Conservation (phyloP, 2,113 vertebrate genomes). For the Circaetus gallicus region DNA sequence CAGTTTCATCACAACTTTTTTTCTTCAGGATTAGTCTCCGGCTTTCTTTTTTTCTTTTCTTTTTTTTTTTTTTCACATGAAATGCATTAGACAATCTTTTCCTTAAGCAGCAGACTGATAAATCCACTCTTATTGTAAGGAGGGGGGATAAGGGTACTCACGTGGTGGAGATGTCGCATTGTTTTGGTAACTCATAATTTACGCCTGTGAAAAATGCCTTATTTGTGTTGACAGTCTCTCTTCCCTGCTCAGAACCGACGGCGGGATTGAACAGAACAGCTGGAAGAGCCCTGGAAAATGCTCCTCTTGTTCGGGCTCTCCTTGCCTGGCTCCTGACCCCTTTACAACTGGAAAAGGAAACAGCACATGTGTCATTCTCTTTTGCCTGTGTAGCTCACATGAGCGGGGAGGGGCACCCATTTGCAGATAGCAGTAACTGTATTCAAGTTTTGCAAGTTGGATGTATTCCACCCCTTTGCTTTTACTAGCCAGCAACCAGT, state of each 20-base stretch:
- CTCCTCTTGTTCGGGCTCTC: conserved; percentile 51
- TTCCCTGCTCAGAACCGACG: conserved; percentile 34
- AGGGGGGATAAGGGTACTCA: conserved; percentile 62
- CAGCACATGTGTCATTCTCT: conserved; percentile 70
- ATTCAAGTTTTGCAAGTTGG: conserved; percentile 55
- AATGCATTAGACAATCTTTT: not conserved
- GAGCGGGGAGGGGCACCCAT: conserved; percentile 73
- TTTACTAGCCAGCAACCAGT: conserved; percentile 21
- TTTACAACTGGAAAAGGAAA: conserved; percentile 70
- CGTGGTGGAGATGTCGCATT: conserved; percentile 25
- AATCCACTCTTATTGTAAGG: not conserved
- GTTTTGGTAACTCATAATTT: conserved; percentile 63
- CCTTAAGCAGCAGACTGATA: not conserved
- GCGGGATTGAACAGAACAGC: conserved; percentile 8
- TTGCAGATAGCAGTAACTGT: conserved; percentile 72
- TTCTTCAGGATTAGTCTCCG: not conserved
- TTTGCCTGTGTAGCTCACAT: conserved; percentile 65
- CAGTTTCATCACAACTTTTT: not conserved
- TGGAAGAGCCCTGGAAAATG: conserved; percentile 54
- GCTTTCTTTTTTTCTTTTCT: not conserved
- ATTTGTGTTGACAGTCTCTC: conserved; percentile 21
- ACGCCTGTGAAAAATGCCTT: conserved; percentile 40
- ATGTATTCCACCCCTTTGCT: conserved; percentile 29
- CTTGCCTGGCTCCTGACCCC: conserved; percentile 60
- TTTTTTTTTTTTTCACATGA: not conserved